Conservation (phyloP, 2,797 vertebrate genomes). For the Danio aesculapii region DNA sequence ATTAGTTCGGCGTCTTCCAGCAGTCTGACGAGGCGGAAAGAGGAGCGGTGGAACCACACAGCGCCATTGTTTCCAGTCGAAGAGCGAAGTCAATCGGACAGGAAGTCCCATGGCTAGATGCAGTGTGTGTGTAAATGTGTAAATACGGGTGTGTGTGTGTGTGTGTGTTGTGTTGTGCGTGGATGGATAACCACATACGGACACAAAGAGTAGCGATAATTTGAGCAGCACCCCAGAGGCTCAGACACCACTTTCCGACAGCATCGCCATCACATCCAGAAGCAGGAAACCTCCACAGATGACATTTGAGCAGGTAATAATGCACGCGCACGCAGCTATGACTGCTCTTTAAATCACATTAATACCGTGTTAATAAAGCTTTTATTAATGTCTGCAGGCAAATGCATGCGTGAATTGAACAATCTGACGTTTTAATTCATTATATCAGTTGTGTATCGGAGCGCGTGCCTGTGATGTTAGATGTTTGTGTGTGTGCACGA, state of each 20-base stretch:
- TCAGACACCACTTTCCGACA: neutral
- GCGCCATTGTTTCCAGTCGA: conserved; percentile 50
- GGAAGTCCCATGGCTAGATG: conserved; percentile 52
- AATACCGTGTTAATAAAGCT: neutral
- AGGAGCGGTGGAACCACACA: conserved; percentile 35
- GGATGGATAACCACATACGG: conserved; percentile 53
- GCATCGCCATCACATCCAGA: neutral
- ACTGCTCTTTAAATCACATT: neutral
- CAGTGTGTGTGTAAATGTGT: conserved; percentile 17
- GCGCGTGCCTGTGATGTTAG: neutral
- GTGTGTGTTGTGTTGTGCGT: conserved; percentile 36
- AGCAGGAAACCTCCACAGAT: conserved; percentile 10
- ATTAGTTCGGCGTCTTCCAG: neutral
- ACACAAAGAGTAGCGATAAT: conserved; percentile 56
- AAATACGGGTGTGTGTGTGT: conserved; percentile 8
- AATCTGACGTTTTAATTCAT: neutral
- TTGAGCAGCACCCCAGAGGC: neutral
- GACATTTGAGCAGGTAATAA: conserved; percentile 45
- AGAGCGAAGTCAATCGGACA: conserved; percentile 39
- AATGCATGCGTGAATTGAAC: neutral
- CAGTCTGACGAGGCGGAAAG: neutral
- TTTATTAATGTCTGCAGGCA: conserved; percentile 19
- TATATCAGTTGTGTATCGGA: neutral
- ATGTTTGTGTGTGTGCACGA: neutral
- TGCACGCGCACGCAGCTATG: neutral